phyloP scores from a whole-genome alignment of 2,113 vertebrate species.

The Muntiacus reevesi region DNA sequence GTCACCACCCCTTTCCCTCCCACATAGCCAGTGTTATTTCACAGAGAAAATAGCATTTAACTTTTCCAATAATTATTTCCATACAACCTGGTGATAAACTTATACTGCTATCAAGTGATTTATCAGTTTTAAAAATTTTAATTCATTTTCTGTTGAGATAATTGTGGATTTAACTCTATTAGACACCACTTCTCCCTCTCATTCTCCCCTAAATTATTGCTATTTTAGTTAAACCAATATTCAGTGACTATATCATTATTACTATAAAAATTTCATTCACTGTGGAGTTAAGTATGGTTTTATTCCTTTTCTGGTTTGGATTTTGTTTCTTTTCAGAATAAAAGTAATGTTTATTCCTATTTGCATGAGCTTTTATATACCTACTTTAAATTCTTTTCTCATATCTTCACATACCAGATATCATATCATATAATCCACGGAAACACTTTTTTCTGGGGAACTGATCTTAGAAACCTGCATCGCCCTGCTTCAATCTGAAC shows the following conservation, averaged over 20 bases:
- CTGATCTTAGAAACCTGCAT: neutral
- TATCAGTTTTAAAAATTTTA: neutral
- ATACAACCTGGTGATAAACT: neutral
- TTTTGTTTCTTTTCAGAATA: neutral
- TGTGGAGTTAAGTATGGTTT: neutral
- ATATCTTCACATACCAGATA: neutral
- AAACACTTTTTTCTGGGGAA: neutral
- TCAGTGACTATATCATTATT: neutral
- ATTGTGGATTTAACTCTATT: neutral
- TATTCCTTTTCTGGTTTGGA: neutral
- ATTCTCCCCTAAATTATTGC: neutral
- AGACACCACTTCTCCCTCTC: neutral
- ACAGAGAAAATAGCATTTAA: neutral
- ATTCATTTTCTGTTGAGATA: neutral
- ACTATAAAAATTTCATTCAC: neutral
- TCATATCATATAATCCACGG: neutral
- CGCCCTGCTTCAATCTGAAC: neutral
- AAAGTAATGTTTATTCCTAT: neutral
- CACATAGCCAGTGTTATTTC: neutral
- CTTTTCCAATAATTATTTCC: neutral
- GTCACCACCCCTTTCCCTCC: fast-evolving
- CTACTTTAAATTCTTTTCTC: neutral
- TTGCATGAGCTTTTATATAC: neutral
- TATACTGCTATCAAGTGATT: neutral
- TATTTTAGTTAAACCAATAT: neutral